These are phyloP conservation scores for Ctenopoma kingsleyae DNA, from an alignment of 2,797 vertebrate species.

Conservation along the genomic window DNA sequence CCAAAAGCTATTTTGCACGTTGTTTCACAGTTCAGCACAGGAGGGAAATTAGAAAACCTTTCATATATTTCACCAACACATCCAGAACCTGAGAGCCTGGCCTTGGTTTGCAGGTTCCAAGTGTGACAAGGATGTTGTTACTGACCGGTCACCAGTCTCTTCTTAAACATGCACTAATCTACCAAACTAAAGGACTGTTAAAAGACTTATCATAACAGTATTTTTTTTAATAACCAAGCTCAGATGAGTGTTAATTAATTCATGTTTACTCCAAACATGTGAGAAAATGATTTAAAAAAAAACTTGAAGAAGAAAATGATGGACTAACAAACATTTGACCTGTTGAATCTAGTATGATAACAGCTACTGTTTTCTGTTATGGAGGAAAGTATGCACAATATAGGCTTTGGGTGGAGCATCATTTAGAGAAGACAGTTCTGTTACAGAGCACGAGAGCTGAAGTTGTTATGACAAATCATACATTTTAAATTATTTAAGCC, in stretches of 20 bases:
- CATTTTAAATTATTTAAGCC: slow-evolving; percentile 47
- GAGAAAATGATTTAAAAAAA: too few species aligned
- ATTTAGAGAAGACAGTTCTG: slow-evolving; percentile 33
- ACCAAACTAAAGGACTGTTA: slow-evolving; percentile 1
- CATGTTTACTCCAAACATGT: background rate
- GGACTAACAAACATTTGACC: background rate
- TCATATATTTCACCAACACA: background rate
- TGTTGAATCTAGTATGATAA: background rate
- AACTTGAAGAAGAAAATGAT: background rate
- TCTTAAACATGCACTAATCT: slow-evolving; percentile 13
- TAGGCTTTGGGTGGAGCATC: slow-evolving; percentile 23
- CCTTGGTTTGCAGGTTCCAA: background rate
- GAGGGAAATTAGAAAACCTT: background rate
- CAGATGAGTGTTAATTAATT: background rate
- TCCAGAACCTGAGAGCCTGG: background rate
- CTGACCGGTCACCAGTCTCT: background rate
- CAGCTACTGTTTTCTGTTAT: too few species aligned
- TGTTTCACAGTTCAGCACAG: background rate
- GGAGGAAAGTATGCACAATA: background rate
- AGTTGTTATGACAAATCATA: slow-evolving; percentile 26
- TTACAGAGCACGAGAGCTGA: slow-evolving; percentile 29
- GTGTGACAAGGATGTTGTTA: background rate
- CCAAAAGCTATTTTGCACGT: slow-evolving; percentile 3
- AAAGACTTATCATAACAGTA: background rate
- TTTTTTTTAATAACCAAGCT: slow-evolving; percentile 1